A percentile compares a stretch with the other conserved stretches of the same genome.
These are phyloP conservation scores for Pseudopleuronectes americanus DNA, from an alignment of 2,797 vertebrate genomes.

Conservation along the genomic window DNA sequence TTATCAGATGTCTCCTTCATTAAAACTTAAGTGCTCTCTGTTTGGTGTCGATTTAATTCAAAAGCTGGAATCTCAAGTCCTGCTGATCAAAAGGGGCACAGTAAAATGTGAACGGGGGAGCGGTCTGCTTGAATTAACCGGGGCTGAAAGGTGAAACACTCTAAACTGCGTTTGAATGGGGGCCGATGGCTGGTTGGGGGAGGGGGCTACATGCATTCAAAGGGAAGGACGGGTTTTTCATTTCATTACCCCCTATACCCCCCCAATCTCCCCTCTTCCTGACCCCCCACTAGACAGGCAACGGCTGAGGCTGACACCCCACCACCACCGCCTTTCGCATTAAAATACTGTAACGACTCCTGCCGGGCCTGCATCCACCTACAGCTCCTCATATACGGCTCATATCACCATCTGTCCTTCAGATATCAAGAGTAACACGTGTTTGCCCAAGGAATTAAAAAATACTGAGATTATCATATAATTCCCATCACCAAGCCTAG, in stretches of 20 bases:
- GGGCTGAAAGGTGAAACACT: constrained; percentile 73
- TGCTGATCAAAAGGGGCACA: constrained; percentile 62
- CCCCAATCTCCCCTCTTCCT: constrained; percentile 45
- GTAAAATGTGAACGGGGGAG: constrained; percentile 54
- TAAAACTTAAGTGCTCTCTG: constrained; percentile 44
- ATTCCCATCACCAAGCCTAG: no score
- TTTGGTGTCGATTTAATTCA: constrained; percentile 65
- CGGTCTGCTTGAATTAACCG: constrained; percentile 64
- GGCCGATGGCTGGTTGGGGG: constrained; percentile 46
- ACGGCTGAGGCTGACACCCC: constrained; percentile 46
- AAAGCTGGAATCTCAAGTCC: constrained; percentile 54
- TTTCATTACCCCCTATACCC: constrained; percentile 40
- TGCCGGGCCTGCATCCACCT: constrained; percentile 39
- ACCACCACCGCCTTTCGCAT: constrained; percentile 22
- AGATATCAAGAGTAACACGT: background rate
- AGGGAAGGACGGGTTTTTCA: constrained; percentile 57
- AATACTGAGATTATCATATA: background rate
- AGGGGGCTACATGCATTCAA: constrained; percentile 40
- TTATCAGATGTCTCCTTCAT: constrained; percentile 62
- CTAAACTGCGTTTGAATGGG: constrained; percentile 66
- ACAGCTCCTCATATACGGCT: constrained; percentile 6
- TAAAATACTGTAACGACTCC: constrained; percentile 45
- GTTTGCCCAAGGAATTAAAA: background rate
- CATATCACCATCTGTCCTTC: constrained; percentile 20
- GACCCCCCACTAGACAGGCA: constrained; percentile 68